These are phyloP conservation scores for Colistium nudipinnis DNA, from an alignment of 2,113 vertebrate genomes.

Conservation along the genomic window DNA sequence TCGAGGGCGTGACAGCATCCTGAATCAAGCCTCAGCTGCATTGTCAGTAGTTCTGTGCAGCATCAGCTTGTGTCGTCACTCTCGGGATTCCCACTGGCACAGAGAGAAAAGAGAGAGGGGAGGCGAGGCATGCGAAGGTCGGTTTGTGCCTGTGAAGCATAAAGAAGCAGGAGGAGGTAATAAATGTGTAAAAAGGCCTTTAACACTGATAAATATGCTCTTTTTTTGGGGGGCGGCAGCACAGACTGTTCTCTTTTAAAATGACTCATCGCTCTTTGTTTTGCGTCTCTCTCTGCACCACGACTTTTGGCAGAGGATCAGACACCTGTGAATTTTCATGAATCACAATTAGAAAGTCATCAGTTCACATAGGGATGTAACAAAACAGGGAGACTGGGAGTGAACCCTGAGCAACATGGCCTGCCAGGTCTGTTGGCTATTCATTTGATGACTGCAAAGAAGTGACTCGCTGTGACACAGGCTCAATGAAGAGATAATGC, in stretches of 20 bases:
- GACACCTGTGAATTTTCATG: neutral
- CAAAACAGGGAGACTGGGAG: neutral
- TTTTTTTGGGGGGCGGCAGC: slow-evolving; percentile 7
- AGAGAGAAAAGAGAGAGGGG: slow-evolving; percentile 16
- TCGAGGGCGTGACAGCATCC: slow-evolving; percentile 23
- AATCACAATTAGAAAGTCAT: neutral
- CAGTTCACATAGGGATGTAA: neutral
- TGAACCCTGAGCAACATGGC: too few species aligned
- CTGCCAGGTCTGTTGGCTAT: too few species aligned
- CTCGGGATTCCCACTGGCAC: slow-evolving; percentile 68
- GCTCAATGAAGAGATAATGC: too few species aligned
- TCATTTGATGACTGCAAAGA: too few species aligned
- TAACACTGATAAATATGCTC: slow-evolving; percentile 7
- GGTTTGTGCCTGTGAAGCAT: slow-evolving; percentile 3
- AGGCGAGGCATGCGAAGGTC: neutral
- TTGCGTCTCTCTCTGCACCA: neutral
- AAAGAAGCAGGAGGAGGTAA: slow-evolving; percentile 20
- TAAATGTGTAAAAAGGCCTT: slow-evolving; percentile 9
- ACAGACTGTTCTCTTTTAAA: slow-evolving; percentile 9
- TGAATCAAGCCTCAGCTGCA: slow-evolving; percentile 41
- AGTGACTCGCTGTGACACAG: too few species aligned
- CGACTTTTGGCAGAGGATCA: slow-evolving; percentile 3
- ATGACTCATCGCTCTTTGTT: slow-evolving; percentile 19
- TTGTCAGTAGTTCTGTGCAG: slow-evolving; percentile 45
- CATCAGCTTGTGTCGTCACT: slow-evolving; percentile 68